Conservation (phyloP, 1,140 invertebrate species). For the Drosophila nigromelanica region DNA sequence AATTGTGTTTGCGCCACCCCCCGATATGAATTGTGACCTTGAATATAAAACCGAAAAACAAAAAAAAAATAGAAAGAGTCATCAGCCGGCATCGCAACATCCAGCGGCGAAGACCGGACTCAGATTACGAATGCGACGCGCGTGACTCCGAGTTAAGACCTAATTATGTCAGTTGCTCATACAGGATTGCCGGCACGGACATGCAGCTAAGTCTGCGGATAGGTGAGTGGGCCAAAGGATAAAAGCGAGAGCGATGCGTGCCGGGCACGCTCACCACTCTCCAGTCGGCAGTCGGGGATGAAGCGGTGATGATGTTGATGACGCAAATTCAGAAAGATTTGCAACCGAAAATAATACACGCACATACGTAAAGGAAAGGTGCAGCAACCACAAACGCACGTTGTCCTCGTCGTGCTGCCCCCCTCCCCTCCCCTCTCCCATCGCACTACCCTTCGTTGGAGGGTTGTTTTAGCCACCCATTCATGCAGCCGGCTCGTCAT, state of each 20-base stretch:
- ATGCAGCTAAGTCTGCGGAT: conserved; percentile 8
- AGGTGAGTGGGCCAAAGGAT: conserved; percentile 18
- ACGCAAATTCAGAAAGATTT: conserved; percentile 74
- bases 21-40: conserved; percentile 60
- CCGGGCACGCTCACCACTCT: conserved; percentile 60
- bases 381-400: conserved; percentile 43
- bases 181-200: conserved; percentile 60
- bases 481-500: conserved; percentile 37
- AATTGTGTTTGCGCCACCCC: conserved; percentile 38
- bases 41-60: conserved; percentile 34
- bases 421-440: background rate
- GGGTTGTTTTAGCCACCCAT: conserved; percentile 60
- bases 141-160: conserved; percentile 79
- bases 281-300: conserved; percentile 6
- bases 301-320: conserved; percentile 51
- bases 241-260: conserved; percentile 54
- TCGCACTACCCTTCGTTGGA: background rate
- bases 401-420: conserved; percentile 13
- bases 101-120: conserved; percentile 24
- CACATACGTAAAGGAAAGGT: conserved; percentile 45
- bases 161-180: conserved; percentile 80
- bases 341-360: conserved; percentile 47
- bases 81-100: conserved; percentile 14
- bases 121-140: conserved; percentile 73
- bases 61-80: conserved; percentile 2